phyloP scores from a whole-genome alignment of 2,888 invertebrate species.

The Nudaria mundana region DNA sequence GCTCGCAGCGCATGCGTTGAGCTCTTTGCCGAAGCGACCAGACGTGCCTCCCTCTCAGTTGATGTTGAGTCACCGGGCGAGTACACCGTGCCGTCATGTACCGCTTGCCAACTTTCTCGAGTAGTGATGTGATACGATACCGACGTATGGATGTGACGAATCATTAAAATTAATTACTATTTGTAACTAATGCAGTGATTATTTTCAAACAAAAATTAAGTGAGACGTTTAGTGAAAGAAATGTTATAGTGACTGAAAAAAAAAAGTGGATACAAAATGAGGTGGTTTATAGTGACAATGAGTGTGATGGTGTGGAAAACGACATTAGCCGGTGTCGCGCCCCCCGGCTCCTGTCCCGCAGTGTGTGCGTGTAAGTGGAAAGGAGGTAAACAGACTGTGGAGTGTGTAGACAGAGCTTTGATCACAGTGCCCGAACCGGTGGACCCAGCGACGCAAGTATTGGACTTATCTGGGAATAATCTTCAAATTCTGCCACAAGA shows the following conservation, averaged over 20 bases:
- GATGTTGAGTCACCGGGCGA: conserved; percentile 66
- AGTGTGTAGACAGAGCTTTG: conserved; percentile 91
- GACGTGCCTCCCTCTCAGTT: conserved; percentile 76
- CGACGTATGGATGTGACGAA: conserved; percentile 49
- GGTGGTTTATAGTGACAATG: conserved; percentile 72
- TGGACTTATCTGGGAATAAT: conserved; percentile 94
- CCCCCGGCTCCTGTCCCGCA: conserved; percentile 85
- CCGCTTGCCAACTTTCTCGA: conserved; percentile 77
- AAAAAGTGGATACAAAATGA: conserved; percentile 63
- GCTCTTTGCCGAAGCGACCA: conserved; percentile 64
- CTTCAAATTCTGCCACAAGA: conserved; percentile 91
- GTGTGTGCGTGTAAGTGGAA: conserved; percentile 97
- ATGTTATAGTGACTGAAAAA: conserved; percentile 54
- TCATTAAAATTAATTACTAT: conserved; percentile 39
- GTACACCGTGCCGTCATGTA: conserved; percentile 83
- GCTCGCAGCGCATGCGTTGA: conserved; percentile 73
- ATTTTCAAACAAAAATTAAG: conserved; percentile 29
- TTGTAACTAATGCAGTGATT: conserved; percentile 37
- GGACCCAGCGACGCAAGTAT: conserved; percentile 93
- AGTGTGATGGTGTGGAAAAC: conserved; percentile 70
- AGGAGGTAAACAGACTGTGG: conserved; percentile 95
- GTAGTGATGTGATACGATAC: conserved; percentile 80
- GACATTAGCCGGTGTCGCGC: conserved; percentile 66
- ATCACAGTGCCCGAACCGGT: conserved; percentile 92
- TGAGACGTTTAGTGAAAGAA: conserved; percentile 42